Evolutionary conservation across 2,113 vertebrate genomes (phyloP).

Genomic region (Kobus ellipsiprymnus): DNA sequence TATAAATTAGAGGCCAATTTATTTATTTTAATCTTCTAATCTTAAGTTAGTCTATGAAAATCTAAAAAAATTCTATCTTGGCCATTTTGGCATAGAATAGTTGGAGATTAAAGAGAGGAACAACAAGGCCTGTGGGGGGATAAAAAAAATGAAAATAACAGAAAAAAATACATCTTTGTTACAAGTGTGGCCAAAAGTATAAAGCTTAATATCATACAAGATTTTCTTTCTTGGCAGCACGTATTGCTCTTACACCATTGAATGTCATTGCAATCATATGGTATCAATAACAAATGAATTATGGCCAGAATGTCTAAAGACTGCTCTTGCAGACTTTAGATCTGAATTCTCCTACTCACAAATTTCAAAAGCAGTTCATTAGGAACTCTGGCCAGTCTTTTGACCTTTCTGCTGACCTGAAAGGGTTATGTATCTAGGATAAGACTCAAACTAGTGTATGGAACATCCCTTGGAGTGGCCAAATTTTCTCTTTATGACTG

Average conservation of each 20-base stretch:
- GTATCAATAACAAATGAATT: conserved; percentile 63
- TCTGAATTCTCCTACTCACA: conserved; percentile 36
- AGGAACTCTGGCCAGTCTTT: conserved; percentile 38
- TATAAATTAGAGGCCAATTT: neutral
- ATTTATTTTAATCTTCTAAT: neutral
- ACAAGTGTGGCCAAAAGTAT: conserved; percentile 11
- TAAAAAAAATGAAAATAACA: conserved; percentile 58
- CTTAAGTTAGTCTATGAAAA: conserved; percentile 2
- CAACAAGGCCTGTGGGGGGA: neutral
- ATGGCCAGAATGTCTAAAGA: conserved; percentile 16
- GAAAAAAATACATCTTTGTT: conserved; percentile 54
- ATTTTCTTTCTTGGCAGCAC: conserved; percentile 57
- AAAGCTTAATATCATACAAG: neutral
- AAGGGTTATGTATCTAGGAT: conserved; percentile 36
- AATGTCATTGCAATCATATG: conserved; percentile 61
- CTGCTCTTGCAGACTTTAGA: conserved; percentile 16
- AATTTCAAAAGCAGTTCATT: conserved; percentile 38
- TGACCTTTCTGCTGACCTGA: conserved; percentile 52
- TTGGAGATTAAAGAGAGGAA: neutral
- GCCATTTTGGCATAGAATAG: conserved; percentile 18
- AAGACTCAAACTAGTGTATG: conserved; percentile 54
- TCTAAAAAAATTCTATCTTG: neutral
- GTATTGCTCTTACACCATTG: conserved; percentile 20
- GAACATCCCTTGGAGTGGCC: conserved; percentile 38
- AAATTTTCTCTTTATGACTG: conserved; percentile 68